These are phyloP conservation scores for Xenus cinereus DNA, from an alignment of 2,113 vertebrate species.

Conservation along the genomic window DNA sequence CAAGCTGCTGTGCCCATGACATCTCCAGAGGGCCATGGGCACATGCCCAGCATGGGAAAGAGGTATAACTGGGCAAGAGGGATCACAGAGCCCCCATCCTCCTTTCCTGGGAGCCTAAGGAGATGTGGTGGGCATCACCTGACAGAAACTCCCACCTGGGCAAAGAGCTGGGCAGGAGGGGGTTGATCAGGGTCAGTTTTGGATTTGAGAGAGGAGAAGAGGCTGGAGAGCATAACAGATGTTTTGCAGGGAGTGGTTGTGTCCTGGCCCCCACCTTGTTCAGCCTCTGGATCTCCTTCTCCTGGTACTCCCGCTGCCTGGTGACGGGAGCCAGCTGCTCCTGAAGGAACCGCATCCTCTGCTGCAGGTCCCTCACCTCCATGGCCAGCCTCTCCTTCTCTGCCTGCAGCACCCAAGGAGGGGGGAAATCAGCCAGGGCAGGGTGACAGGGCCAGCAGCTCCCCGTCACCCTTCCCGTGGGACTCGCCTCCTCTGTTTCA, in stretches of 20 bases:
- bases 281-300: constrained; percentile 94
- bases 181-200: background rate
- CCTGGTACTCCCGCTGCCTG: constrained; percentile 93
- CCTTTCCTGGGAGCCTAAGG: background rate
- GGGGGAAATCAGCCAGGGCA: background rate
- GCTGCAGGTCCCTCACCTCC: constrained; percentile 89
- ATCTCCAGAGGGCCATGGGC: background rate
- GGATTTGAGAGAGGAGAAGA: background rate
- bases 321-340: constrained; percentile 90
- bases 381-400: constrained; percentile 89
- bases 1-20: background rate
- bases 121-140: background rate
- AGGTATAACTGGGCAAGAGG: background rate
- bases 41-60: fast-evolving
- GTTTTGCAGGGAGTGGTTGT: background rate
- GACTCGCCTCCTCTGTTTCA: constrained; percentile 89
- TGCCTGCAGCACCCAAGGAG: constrained; percentile 64
- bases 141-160: background rate
- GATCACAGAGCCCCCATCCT: background rate
- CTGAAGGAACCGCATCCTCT: constrained; percentile 90
- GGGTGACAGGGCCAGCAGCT: background rate
- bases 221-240: background rate
- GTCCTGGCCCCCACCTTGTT: constrained; percentile 80
- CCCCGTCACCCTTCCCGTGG: background rate
- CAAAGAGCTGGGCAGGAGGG: background rate